Base-by-base conservation (phyloP, 2,113 vertebrate species). In the Misgurnus anguillicaudatus region DNA sequence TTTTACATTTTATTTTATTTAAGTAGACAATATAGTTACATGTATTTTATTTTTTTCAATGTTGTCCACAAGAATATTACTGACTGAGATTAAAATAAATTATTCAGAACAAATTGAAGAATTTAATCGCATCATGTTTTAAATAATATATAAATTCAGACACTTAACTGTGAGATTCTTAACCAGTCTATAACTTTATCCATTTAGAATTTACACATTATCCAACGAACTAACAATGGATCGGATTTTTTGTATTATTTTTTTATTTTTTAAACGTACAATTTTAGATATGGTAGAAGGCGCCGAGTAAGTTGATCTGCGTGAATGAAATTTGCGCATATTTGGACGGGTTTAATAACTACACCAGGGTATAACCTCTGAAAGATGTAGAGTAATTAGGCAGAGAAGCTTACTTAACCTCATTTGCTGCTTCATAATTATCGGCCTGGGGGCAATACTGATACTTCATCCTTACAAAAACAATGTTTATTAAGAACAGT, bases 381-480 rank as follows among this genome's bases (percentile, higher is more conserved):
- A 83, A 92, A 86, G 88, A 91, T 82, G 80, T 81, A 16, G 76
- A 85, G 85, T 91, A 87, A 93, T 94, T 91, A 90, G 77, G 83
- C 82, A 86, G 88, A 88, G 84, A 86, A 89, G 89, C 90, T 92
- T 90, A 89, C 84, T 92, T 92, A 92, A 93, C 91, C 89, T 89
- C 76, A 82, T 84, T 86, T 87, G 85, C 89, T 66, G 57, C 82
- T 81, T 85, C 78, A 63, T 90, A 92, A 93, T 94, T 85, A 92
- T 87, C 88, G 77, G 88, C 93, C 89, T 60, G 80, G 65, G 67
- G 89, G 91, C 90, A 83, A 86, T 61, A 83, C 78, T 84, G 88
- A 89, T 89, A 89, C 90, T 78, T 86, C 89, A 90, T 91, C 91
- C 91, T 89, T 90, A 92, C 82, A 89, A 93, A 92, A 93, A 93